Evolutionary conservation across 2,113 vertebrate genomes (phyloP), one percentile per base, ranked within the genome.

Genomic region (Aphyosemion australe): DNA sequence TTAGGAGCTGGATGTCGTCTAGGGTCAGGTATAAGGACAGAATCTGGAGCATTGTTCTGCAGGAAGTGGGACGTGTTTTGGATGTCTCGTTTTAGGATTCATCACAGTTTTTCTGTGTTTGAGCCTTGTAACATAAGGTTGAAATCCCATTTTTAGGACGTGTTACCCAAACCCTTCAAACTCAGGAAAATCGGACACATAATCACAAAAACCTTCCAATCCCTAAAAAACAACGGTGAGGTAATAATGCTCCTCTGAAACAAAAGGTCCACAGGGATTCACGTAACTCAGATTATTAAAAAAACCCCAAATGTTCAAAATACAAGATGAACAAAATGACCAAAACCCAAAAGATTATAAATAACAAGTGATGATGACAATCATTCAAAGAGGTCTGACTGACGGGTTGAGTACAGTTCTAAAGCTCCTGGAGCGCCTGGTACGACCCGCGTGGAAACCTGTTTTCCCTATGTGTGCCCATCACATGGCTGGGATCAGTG

Each of bases 401-500:
- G 68, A 37, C 34, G 4, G 45, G 57, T 60, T 62, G 19, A 53
- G 0, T 65, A 16, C 60, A 16, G 52, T 55, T 69, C 55, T 72
- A 14, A 47, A 56, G 61, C 39, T 14, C 26, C 59, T 8, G 61
- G 50, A 53, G 61, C 7, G 47, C 73, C 65, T 78, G 73, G 62
- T 74, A 79, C 76, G 64, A 9, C 42, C 60, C 43, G 62, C 45
- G 9, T 3, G 49, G 47, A 66, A 76, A 74, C 74, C 63, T 10
- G 61, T 73, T 72, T 76, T 76, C 62, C 82, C 65, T 82, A 73
- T 84, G 66, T 48, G 56, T 57, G 32, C 53, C 71, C 20, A 77
- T 92, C 90, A 91, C 91, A 90, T 91, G 89, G 72, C 63, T 78
- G 69, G 74, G 83, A 87, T 91, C 82, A 91, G 76, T 26, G 70